Evolutionary conservation across 2,888 invertebrate genomes (phyloP), one percentile per base, ranked within the genome.

Genomic region (Amphiduros pacificus): DNA sequence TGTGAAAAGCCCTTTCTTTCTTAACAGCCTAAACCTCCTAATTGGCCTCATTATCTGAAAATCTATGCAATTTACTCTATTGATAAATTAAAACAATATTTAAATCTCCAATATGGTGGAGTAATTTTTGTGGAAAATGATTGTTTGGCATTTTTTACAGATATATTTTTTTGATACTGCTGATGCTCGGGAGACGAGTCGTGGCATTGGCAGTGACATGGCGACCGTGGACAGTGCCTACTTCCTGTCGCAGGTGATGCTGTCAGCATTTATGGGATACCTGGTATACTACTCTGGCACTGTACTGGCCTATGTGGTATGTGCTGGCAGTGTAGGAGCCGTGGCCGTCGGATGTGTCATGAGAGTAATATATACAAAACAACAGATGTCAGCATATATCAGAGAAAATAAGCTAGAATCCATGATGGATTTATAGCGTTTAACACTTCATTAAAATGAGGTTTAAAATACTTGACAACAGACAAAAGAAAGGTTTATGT

Each of bases 151-250:
- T 31, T 20, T 54, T 54, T 74, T 73, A 22, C 75, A 82, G 81
- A 60, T 77, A 6, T 83, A 73, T 67, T 82, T 81, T 70, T 74
- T 70, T 62, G 80, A 82, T 59, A 70, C 58, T 11, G 28, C 60
- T 9, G 55, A 44, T 14, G 49, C 22, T 1, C 1, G 9, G n/a
- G 27, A 48, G 29, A 66, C 68, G 29, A 65, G 74, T 11, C 88
- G 96, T n/a, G 96, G 96, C 2, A 87, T 96, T 51, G 96, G 94
- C 9, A 94, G 95, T 0, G 96, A 97, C 80, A 90, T 97, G 2
- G 96, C 94, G 0, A 75, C 74, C 2, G 71, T 85, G 32, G 84
- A 85, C 73, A 77, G 80, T 51, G 83, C 84, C 22, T 84, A 83
- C 71, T 84, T 81, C 74, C 74, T 84, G 36, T 81, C 84, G 0